Percentiles rank a stretch among this genome's conserved stretches.
Evolutionary conservation across 2,113 vertebrate genomes (phyloP).

Genomic region (Tautogolabrus adspersus): DNA sequence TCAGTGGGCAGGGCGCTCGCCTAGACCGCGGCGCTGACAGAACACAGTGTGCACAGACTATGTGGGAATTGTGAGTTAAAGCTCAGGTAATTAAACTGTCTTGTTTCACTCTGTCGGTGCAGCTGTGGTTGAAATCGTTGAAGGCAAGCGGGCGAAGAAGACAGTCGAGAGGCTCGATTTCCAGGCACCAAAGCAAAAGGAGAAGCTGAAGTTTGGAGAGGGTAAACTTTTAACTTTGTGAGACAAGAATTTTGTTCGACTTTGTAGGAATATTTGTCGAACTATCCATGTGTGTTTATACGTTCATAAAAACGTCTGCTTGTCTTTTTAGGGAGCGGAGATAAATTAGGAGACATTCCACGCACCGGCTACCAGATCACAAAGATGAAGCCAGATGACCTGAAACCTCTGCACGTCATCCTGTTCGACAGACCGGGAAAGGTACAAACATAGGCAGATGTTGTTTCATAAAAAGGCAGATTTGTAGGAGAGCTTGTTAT

Average conservation of each 20-base stretch:
- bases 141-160: slow-evolving; percentile 96
- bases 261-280: too few species aligned
- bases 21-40: too few species aligned
- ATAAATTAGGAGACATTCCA: slow-evolving; percentile 95
- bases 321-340: slow-evolving; percentile 85
- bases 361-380: slow-evolving; percentile 91
- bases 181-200: slow-evolving; percentile 89
- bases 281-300: accelerated
- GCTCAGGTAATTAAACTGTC: too few species aligned
- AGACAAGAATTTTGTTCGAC: too few species aligned
- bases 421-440: slow-evolving; percentile 95
- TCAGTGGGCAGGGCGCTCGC: too few species aligned
- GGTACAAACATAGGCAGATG: slow-evolving; percentile 85
- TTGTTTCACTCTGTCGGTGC: background rate
- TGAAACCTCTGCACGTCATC: slow-evolving; percentile 93
- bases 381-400: slow-evolving; percentile 93
- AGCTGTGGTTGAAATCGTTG: slow-evolving; percentile 83
- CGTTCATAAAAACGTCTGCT: background rate
- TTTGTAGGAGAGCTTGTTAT: too few species aligned
- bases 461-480: too few species aligned
- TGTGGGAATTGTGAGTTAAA: too few species aligned
- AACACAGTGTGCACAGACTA: too few species aligned
- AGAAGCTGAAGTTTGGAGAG: slow-evolving; percentile 90
- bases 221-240: slow-evolving; percentile 73
- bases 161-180: slow-evolving; percentile 92